Conservation (phyloP, 2,113 vertebrate genomes). For the Grantiella picta region DNA sequence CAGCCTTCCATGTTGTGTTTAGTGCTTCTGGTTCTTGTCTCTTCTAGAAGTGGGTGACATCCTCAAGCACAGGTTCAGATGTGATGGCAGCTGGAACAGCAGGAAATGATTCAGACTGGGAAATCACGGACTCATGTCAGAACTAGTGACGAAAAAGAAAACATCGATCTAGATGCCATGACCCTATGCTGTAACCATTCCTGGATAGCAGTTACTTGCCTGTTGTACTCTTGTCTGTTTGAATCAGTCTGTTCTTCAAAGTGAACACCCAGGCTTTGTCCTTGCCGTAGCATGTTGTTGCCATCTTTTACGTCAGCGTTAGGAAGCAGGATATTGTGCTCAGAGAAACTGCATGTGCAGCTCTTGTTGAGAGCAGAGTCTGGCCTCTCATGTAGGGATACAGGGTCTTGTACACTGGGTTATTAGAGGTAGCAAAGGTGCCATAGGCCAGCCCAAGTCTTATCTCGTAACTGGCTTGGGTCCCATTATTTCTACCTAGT, state of each 20-base stretch:
- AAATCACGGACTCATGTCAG: not conserved
- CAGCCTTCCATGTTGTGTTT: not conserved
- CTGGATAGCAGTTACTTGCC: not conserved
- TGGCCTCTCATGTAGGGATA: not conserved
- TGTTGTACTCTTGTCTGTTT: not conserved
- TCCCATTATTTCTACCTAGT: not conserved
- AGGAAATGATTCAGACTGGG: not conserved
- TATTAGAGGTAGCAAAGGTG: not conserved
- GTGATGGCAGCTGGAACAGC: not conserved
- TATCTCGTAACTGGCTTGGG: fast-evolving
- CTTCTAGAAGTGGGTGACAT: not conserved
- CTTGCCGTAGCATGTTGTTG: not conserved
- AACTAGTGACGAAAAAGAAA: not conserved
- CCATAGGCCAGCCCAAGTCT: not conserved
- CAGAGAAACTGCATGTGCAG: fast-evolving
- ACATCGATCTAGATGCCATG: not conserved
- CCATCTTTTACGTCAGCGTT: fast-evolving
- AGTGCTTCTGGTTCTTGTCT: not conserved
- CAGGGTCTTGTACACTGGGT: not conserved
- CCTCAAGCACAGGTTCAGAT: not conserved
- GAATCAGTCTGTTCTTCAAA: not conserved
- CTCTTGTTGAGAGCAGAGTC: not conserved
- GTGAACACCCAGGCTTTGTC: not conserved
- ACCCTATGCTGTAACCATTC: not conserved
- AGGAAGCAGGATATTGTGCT: not conserved